Conservation (phyloP, 2,888 invertebrate species). For the Hofmannophila pseudospretella region DNA sequence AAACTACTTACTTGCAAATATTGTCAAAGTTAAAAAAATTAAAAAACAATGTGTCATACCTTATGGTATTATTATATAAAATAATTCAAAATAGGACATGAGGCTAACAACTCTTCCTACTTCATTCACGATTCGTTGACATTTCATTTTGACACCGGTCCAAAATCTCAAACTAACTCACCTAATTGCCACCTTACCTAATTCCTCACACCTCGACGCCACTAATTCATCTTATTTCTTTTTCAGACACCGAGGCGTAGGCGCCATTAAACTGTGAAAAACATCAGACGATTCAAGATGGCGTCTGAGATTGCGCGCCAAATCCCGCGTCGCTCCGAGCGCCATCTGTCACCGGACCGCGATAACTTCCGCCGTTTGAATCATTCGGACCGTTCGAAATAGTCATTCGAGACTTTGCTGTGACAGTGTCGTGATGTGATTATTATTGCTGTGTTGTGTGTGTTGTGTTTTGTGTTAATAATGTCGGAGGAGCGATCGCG, state of each 20-base stretch:
- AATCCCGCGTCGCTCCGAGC: constrained; percentile 41
- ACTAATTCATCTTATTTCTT: constrained; percentile 58
- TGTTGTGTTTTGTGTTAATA: constrained; percentile 41
- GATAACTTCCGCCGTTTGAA: constrained; percentile 52
- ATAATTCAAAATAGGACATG: too few species aligned
- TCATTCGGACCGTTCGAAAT: constrained; percentile 60
- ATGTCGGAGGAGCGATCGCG: constrained; percentile 84
- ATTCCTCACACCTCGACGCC: constrained; percentile 44
- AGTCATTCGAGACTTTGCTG: constrained; percentile 56
- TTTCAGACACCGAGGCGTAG: constrained; percentile 54
- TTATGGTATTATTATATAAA: too few species aligned
- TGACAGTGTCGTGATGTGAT: constrained; percentile 58
- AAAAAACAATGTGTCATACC: too few species aligned
- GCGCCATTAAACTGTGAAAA: constrained; percentile 62
- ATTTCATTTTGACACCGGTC: constrained; percentile 46
- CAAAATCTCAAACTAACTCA: constrained; percentile 25
- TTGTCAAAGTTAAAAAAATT: too few species aligned
- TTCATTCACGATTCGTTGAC: constrained; percentile 24
- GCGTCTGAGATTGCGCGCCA: constrained; percentile 59
- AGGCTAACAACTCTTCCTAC: constrained; percentile 8
- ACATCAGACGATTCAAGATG: constrained; percentile 59
- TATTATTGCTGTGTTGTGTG: constrained; percentile 40
- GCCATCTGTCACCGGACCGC: constrained; percentile 52
- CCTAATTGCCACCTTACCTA: constrained; percentile 59
- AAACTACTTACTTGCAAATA: too few species aligned